Conservation (phyloP, 2,113 vertebrate genomes). For the Pteruthius melanotis region DNA sequence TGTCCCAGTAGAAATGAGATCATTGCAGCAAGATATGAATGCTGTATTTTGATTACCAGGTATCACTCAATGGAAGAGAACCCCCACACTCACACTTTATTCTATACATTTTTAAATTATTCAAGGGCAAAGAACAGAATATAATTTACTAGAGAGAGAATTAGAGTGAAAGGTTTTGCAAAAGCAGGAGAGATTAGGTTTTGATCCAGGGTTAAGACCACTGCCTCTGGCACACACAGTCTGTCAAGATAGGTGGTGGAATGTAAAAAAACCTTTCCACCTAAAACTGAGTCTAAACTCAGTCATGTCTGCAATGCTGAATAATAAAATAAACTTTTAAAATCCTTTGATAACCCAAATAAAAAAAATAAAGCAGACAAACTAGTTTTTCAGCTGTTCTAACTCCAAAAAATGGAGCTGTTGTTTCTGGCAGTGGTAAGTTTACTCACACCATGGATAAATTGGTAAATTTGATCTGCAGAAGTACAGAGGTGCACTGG, state of each 20-base stretch:
- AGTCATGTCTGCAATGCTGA: not conserved
- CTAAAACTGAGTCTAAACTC: not conserved
- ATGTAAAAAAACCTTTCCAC: not conserved
- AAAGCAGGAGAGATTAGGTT: conserved; percentile 46
- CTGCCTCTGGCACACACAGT: not conserved
- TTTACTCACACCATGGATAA: not conserved
- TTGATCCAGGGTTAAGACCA: conserved; percentile 54
- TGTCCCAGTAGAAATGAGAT: conserved; percentile 66
- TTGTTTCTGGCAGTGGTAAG: not conserved
- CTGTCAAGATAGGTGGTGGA: not conserved
- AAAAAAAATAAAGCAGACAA: not conserved
- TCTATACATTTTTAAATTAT: conserved; percentile 53
- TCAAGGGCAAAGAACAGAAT: conserved; percentile 64
- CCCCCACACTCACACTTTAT: not conserved
- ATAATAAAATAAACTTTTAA: not conserved
- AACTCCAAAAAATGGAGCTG: not conserved
- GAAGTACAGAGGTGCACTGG: not conserved
- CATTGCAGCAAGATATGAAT: conserved; percentile 59
- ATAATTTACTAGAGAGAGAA: conserved; percentile 50
- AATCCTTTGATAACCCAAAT: not conserved
- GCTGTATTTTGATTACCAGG: conserved; percentile 60
- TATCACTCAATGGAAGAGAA: conserved; percentile 39
- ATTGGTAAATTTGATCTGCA: not conserved
- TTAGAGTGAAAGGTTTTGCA: conserved; percentile 22
- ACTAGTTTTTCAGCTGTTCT: not conserved